Conservation (phyloP, 1,140 invertebrate species). For the Marisa cornuarietis region DNA sequence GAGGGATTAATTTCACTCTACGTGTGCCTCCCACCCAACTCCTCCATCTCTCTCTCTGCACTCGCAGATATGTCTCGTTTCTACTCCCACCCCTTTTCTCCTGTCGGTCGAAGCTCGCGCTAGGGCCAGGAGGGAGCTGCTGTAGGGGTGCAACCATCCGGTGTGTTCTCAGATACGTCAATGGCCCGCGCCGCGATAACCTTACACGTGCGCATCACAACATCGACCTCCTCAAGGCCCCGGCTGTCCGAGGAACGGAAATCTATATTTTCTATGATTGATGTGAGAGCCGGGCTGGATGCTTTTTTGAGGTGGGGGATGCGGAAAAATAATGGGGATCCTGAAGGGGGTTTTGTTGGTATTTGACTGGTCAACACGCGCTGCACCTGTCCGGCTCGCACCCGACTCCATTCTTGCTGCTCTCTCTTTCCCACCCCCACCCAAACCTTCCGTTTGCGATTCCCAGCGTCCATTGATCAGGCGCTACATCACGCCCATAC, state of each 20-base stretch:
- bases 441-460: no score
- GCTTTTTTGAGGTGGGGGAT: background rate
- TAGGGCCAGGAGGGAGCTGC: background rate
- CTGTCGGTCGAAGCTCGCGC: background rate
- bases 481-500: no score
- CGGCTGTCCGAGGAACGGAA: background rate
- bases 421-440: no score
- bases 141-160: background rate
- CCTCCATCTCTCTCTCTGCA: background rate
- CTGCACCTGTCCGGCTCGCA: conserved; percentile 8
- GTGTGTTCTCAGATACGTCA: conserved; percentile 2
- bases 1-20: conserved; percentile 5
- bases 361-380: conserved; percentile 7
- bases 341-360: conserved; percentile 2
- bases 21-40: background rate
- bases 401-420: background rate
- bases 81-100: no score
- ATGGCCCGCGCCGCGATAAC: background rate
- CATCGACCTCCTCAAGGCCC: background rate
- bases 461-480: no score
- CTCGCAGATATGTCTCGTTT: background rate
- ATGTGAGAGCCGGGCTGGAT: background rate
- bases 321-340: background rate
- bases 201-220: background rate
- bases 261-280: conserved; percentile 11